Base-by-base conservation (phyloP, 2,113 vertebrate species). In the Argyrosomus japonicus region DNA sequence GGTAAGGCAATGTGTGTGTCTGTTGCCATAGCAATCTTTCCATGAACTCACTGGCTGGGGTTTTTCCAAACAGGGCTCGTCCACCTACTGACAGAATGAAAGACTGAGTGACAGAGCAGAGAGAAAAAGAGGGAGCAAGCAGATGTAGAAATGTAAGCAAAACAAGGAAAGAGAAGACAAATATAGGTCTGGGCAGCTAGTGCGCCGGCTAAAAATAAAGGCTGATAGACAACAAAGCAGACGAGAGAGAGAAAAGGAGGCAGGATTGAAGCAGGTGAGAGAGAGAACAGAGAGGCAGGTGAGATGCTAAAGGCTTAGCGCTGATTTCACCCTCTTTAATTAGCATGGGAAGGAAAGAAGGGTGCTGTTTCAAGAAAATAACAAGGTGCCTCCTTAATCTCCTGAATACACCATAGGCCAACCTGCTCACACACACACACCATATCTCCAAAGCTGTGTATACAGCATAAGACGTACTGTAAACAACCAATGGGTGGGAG, bases 1-100 rank as follows among this genome's bases (percentile, higher is more conserved):
- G 75, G 74, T 48, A 71, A 51, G 69, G 77, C 74, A 87, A 17
- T 87, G 82, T 86, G 87, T 91, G 75, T 85, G 89, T 91, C 90
- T 92, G 93, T 95, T 92, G 75, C 94, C 87, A 91, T 89, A 85
- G 92, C 74, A 84, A 92, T 88, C 73, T 92, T 93, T 94, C 92
- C 92, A 93, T 93, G 85, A 88, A 92, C 77, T 95, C 92, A 94
- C 86, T 54, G 81, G 71, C 81, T 75, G 61, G 79, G 84, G 67
- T 85, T 91, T 92, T 92, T 88, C 91, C 92, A 89, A 83, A 76
- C 82, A 75, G 78, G 48, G 63, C 84, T 74, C 29, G 81, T 87
- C 88, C 83, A 82, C 73, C 78, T 84, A 71, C 85, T 77, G 79
- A 88, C 84, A 81, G 77, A 89, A 75, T 51, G 71, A 87, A 83